A percentile compares a stretch with the other conserved stretches of the same genome.
Evolutionary conservation across 2,797 vertebrate genomes (phyloP).

Genomic region (Xyrichtys novacula): DNA sequence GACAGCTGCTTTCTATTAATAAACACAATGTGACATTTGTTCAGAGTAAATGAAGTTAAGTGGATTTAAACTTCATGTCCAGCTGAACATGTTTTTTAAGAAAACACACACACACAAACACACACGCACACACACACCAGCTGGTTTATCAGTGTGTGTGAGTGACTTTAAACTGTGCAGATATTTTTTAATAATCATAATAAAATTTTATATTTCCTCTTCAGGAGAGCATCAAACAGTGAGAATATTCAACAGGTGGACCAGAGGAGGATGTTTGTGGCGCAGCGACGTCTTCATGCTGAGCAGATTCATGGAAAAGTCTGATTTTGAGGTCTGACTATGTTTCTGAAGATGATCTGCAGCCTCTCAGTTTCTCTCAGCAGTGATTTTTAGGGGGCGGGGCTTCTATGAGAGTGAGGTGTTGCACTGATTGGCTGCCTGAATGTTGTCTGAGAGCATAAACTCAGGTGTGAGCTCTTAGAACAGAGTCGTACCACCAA

Average conservation of each 20-base stretch:
- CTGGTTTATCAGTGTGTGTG: background rate
- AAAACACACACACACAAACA: conserved; percentile 9
- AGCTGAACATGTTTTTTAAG: conserved; percentile 6
- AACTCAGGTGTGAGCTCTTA: too few relatives aligned
- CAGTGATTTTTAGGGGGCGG: too few relatives aligned
- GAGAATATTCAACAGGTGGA: background rate
- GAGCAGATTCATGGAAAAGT: too few relatives aligned
- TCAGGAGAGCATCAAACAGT: conserved; percentile 16
- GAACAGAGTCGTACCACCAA: too few relatives aligned
- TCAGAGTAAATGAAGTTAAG: conserved; percentile 13
- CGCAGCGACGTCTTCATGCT: too few relatives aligned
- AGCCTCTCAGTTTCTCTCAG: too few relatives aligned
- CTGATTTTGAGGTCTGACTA: too few relatives aligned
- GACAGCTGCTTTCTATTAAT: conserved; percentile 11
- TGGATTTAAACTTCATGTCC: conserved; percentile 14
- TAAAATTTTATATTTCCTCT: conserved; percentile 1
- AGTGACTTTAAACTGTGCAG: background rate
- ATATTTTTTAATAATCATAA: background rate
- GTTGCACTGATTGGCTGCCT: too few relatives aligned
- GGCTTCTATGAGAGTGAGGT: too few relatives aligned
- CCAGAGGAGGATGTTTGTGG: background rate
- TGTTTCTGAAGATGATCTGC: too few relatives aligned
- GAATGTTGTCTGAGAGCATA: too few relatives aligned
- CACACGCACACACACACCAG: conserved; percentile 12
- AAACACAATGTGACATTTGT: conserved; percentile 8